phyloP scores from a whole-genome alignment of 1,140 invertebrate species.

The Papilio xuthus region DNA sequence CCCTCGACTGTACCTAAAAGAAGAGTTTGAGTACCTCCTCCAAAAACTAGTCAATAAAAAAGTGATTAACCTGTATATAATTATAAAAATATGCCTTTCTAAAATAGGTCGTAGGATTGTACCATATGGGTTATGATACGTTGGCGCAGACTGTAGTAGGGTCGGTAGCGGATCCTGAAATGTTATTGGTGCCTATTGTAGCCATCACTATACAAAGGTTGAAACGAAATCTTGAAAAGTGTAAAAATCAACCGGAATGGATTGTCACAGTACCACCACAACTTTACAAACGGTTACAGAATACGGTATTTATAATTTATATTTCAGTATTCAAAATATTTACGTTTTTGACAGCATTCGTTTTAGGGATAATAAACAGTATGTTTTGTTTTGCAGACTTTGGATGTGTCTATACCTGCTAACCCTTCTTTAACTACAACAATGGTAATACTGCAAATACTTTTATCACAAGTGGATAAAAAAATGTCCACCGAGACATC shows the following conservation, averaged over 20 bases:
- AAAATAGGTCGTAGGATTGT: slow-evolving; percentile 63
- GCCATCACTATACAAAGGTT: slow-evolving; percentile 70
- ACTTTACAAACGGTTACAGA: slow-evolving; percentile 68
- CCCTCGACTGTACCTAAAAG: too few species aligned
- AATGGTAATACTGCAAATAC: slow-evolving; percentile 58
- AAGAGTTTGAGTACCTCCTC: too few species aligned
- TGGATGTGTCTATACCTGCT: slow-evolving; percentile 69
- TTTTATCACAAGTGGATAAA: slow-evolving; percentile 58
- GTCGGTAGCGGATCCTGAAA: slow-evolving; percentile 52
- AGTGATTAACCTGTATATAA: too few species aligned
- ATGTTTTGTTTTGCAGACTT: slow-evolving; percentile 53
- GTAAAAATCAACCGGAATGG: slow-evolving; percentile 67
- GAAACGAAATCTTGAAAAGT: slow-evolving; percentile 66
- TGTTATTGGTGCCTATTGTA: slow-evolving; percentile 56
- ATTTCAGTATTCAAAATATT: background rate
- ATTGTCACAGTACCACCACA: slow-evolving; percentile 70
- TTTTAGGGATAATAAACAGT: background rate
- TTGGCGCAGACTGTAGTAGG: slow-evolving; percentile 58
- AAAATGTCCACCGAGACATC: slow-evolving; percentile 47
- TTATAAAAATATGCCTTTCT: background rate
- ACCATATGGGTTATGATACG: slow-evolving; percentile 67
- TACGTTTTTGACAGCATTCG: background rate
- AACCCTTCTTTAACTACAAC: slow-evolving; percentile 65
- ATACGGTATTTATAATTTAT: slow-evolving; percentile 49
- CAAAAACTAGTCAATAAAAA: too few species aligned